These are phyloP conservation scores for Neolamprologus ventralis DNA, from an alignment of 2,113 vertebrate genomes.

Conservation along the genomic window DNA sequence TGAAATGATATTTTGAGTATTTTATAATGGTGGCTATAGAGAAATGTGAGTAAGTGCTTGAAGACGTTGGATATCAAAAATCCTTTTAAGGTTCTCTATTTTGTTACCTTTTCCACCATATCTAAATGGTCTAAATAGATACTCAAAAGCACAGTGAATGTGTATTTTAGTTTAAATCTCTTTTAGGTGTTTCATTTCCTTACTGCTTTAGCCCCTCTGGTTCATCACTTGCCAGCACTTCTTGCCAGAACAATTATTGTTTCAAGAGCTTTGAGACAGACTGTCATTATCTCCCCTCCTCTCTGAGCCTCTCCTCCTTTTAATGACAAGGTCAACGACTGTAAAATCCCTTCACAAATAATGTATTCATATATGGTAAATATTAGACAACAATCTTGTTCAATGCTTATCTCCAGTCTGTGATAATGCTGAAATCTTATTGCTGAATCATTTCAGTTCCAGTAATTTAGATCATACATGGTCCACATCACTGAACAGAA, in stretches of 20 bases:
- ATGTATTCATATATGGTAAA: neutral
- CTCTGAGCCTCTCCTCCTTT: neutral
- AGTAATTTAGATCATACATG: neutral
- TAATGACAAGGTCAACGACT: neutral
- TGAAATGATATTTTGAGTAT: neutral
- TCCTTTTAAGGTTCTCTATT: neutral
- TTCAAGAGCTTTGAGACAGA: neutral
- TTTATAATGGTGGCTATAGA: neutral
- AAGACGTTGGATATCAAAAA: neutral
- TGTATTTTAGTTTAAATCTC: neutral
- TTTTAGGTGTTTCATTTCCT: neutral
- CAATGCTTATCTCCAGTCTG: neutral
- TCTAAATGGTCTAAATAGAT: neutral
- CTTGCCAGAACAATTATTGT: neutral
- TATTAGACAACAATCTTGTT: neutral
- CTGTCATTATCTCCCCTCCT: constrained; percentile 1
- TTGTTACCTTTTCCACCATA: neutral
- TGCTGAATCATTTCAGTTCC: neutral
- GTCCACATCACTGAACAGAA: neutral
- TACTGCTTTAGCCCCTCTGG: neutral
- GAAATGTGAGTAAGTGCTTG: neutral
- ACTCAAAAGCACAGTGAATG: neutral
- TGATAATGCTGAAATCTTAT: constrained; percentile 6
- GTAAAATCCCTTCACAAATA: neutral
- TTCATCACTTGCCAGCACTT: neutral